Conservation (phyloP, 2,797 vertebrate species). For the Carapus acus region DNA sequence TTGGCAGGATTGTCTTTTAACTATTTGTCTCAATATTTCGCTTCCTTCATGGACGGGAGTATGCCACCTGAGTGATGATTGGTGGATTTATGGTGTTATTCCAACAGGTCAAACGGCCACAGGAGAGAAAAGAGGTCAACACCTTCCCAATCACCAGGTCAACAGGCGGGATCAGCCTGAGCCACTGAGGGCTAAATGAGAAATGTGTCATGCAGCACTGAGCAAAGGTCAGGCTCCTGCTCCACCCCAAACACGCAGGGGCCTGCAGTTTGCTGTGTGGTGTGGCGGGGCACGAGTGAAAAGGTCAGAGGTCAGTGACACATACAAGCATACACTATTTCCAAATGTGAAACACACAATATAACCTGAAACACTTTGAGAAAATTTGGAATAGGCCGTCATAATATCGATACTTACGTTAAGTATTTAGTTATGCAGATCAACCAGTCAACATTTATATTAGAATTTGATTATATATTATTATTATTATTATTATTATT, state of each 20-base stretch:
- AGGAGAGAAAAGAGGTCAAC: conserved; percentile 59
- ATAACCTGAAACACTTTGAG: too few species aligned
- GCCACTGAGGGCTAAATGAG: conserved; percentile 25
- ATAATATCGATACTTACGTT: too few species aligned
- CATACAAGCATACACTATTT: too few species aligned
- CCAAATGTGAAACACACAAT: too few species aligned
- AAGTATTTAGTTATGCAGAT: too few species aligned
- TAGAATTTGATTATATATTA: too few species aligned
- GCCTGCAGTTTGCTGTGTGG: conserved; percentile 17
- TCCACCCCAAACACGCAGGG: conserved; percentile 35
- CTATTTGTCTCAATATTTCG: conserved; percentile 1
- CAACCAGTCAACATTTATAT: too few species aligned
- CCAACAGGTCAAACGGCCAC: conserved; percentile 41
- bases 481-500: too few species aligned
- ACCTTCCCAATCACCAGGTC: conserved; percentile 20
- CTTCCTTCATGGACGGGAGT: conserved; percentile 7
- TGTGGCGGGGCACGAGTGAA: conserved; percentile 5
- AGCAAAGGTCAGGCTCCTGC: conserved; percentile 12
- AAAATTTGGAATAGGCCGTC: too few species aligned
- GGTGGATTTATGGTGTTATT: conserved; percentile 62
- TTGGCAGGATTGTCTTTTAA: conserved; percentile 6
- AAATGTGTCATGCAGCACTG: conserved; percentile 40
- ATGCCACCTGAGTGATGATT: conserved; percentile 26
- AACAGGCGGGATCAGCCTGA: conserved; percentile 23
- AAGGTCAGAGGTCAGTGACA: too few species aligned